A percentile compares a stretch with the other conserved stretches of the same genome.
Evolutionary conservation across 2,888 invertebrate genomes (phyloP).

Genomic region (Balanococcus diminutus): DNA sequence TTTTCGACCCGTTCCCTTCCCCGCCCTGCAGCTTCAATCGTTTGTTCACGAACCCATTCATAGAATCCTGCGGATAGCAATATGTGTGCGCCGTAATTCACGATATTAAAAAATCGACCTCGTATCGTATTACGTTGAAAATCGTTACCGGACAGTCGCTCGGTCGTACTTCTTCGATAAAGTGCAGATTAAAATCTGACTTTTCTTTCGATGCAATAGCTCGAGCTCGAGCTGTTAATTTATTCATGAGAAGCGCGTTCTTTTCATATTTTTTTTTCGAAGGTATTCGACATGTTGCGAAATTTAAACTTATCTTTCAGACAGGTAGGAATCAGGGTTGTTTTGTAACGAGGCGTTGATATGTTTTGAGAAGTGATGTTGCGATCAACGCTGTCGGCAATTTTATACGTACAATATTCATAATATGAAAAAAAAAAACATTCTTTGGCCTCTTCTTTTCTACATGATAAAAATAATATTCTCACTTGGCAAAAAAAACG

Average conservation of each 20-base stretch:
- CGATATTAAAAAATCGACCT: constrained; percentile 14
- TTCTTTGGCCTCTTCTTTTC: not conserved
- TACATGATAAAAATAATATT: too few relatives aligned
- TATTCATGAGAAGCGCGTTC: constrained; percentile 18
- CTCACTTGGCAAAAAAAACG: not conserved
- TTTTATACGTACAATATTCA: not conserved
- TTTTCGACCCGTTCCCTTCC: not conserved
- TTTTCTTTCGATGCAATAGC: not conserved
- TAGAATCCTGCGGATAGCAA: not conserved
- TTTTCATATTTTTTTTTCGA: not conserved
- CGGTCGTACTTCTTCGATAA: constrained; percentile 8
- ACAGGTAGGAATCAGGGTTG: constrained; percentile 20
- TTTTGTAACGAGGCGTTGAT: not conserved
- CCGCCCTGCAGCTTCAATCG: not conserved
- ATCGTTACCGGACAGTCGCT: not conserved
- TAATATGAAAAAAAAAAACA: not conserved
- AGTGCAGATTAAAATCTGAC: constrained; percentile 28
- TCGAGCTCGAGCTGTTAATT: not conserved
- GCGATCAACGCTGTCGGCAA: not conserved
- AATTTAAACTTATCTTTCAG: not conserved
- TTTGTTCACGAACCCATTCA: not conserved
- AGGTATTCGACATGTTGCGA: constrained; percentile 18
- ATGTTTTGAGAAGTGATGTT: not conserved
- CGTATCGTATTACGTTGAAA: constrained; percentile 40
- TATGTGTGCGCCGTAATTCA: not conserved